Conservation (phyloP, 2,113 vertebrate genomes). For the Syngnathus typhle region DNA sequence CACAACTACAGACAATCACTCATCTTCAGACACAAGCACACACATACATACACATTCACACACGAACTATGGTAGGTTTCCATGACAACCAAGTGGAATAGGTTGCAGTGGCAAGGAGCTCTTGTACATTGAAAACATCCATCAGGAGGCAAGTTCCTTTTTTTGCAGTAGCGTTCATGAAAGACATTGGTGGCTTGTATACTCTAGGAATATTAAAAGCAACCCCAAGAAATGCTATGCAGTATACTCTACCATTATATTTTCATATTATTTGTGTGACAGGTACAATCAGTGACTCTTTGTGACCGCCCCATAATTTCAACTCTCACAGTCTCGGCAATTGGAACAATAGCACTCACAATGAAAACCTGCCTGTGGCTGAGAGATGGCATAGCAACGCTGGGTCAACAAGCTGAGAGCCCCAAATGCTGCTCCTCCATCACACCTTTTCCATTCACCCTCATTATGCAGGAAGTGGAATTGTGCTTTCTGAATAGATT, state of each 20-base stretch:
- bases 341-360: no score
- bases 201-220: not conserved
- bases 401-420: slow-evolving; percentile 37
- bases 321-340: no score
- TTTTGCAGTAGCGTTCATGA: slow-evolving; percentile 23
- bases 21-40: slow-evolving; percentile 27
- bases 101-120: slow-evolving; percentile 37
- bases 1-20: slow-evolving; percentile 30
- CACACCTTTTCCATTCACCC: not conserved
- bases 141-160: slow-evolving; percentile 30
- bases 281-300: not conserved
- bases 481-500: slow-evolving; percentile 38
- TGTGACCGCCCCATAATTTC: no score
- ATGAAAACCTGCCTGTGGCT: not conserved
- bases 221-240: not conserved
- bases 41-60: slow-evolving; percentile 17
- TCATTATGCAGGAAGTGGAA: slow-evolving; percentile 1
- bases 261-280: not conserved
- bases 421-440: slow-evolving; percentile 9
- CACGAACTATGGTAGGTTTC: slow-evolving; percentile 39
- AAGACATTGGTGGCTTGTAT: not conserved
- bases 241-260: no score
- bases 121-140: slow-evolving; percentile 44
- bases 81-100: slow-evolving; percentile 55
- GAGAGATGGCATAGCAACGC: not conserved